Percentiles rank a stretch among this genome's conserved stretches.
Evolutionary conservation across 2,797 vertebrate genomes (phyloP).

Genomic region (Danionella dracula): DNA sequence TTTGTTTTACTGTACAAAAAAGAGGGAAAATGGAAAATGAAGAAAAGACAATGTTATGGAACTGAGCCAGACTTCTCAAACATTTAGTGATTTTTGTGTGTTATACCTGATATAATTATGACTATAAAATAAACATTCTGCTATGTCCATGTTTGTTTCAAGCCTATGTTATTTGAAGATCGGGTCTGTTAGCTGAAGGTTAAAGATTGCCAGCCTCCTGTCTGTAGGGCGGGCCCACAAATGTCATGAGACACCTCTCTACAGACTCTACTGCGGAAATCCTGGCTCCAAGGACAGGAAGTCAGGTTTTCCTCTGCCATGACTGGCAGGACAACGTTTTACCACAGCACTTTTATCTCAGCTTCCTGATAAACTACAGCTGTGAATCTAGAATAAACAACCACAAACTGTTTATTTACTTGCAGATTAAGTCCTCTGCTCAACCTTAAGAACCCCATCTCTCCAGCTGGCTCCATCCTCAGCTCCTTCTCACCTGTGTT

Average conservation of each 20-base stretch:
- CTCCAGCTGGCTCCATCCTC: conserved; percentile 30
- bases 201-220: neutral
- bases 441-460: conserved; percentile 61
- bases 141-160: conserved; percentile 56
- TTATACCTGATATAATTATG: conserved; percentile 77
- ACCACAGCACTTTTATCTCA: neutral
- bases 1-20: conserved; percentile 60
- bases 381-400: conserved; percentile 49
- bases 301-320: conserved; percentile 58
- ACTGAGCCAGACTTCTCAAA: conserved; percentile 81
- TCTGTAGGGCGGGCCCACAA: neutral
- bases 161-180: neutral
- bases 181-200: neutral
- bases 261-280: conserved; percentile 62
- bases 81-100: conserved; percentile 85
- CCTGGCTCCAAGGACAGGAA: conserved; percentile 74
- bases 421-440: conserved; percentile 45
- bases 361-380: neutral
- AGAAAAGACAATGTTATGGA: conserved; percentile 39
- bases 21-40: neutral
- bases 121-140: conserved; percentile 69
- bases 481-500: neutral
- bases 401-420: conserved; percentile 23
- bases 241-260: conserved; percentile 40
- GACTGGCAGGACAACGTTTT: conserved; percentile 33